Percentiles rank a stretch among this genome's conserved stretches.
phyloP scores from a whole-genome alignment of 1,140 invertebrate genomes.

The Hypsibius dujardini region DNA sequence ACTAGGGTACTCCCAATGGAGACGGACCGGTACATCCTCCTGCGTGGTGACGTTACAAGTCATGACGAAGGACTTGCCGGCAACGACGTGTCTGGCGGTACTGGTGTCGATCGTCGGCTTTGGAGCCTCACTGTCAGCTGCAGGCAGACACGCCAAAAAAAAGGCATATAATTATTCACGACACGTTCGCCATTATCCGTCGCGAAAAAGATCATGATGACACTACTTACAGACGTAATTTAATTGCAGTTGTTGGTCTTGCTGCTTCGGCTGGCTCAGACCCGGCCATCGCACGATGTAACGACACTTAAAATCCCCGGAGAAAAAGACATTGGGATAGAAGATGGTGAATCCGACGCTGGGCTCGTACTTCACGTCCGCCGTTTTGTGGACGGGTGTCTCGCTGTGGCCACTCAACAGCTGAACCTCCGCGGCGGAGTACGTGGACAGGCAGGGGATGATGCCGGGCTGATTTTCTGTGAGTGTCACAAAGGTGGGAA shows the following conservation, averaged over 20 bases:
- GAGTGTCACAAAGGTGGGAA: neutral
- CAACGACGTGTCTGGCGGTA: neutral
- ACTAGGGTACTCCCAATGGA: neutral
- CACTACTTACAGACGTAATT: neutral
- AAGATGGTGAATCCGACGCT: neutral
- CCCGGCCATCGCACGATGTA: neutral
- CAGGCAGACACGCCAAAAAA: no score
- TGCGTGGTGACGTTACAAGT: neutral
- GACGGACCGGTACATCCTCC: neutral
- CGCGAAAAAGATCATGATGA: neutral
- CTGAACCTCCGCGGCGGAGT: neutral
- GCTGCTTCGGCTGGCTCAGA: neutral
- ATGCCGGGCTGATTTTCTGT: neutral
- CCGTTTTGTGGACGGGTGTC: neutral
- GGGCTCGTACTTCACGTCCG: neutral
- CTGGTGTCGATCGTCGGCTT: neutral
- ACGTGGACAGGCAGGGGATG: neutral
- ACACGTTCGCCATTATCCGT: no score
- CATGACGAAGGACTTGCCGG: neutral
- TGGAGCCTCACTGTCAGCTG: neutral
- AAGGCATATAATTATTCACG: no score
- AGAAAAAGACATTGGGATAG: neutral
- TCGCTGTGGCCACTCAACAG: neutral
- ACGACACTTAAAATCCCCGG: conserved; percentile 3
- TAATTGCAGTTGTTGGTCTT: neutral